Evolutionary conservation across 2,888 invertebrate genomes (phyloP), one percentile per base, ranked within the genome.

Genomic region (Tenthredo amoena): DNA sequence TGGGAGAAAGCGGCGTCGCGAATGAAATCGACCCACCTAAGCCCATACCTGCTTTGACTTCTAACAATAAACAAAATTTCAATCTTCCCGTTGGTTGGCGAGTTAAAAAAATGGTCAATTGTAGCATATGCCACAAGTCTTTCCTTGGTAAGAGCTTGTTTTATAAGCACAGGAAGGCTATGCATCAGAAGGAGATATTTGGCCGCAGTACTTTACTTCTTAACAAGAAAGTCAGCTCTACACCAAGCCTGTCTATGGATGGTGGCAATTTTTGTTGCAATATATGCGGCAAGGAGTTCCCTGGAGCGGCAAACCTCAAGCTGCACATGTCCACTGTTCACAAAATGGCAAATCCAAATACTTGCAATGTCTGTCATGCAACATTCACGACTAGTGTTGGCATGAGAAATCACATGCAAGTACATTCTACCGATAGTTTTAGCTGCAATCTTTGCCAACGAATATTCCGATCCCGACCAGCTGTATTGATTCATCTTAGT

Each of bases 131-230:
- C 90, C 94, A 95, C 74, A 95, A 95, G 88, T 94, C 95, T 84
- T 96, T 96, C 89, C 95, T 96, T 2, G 94, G 95, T 58, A 95
- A 95, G 90, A 96, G 96, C 7, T 95, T 96, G 0, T 92, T 96
- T 40, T 95, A 95, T 55, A 95, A 95, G 74, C 96, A 96, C 89
- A 95, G 96, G 92, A 95, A 95, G 89, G 94, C 88, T 4, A 88
- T 95, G 87, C 95, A 96, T 88, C 95, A 95, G 90, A 87, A 87
- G 58, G 79, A 79, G 18, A 58, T 58, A 68, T 83, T 85, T 15
- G 74, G 77, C 15, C 55, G 72, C 34, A 83, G 81, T 15, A 86
- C 84, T 62, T 90, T 94, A 31, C 94, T 94, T 4, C 93, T 94
- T 85, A 84, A 62, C 10, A 89, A 88, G 10, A 87, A 94, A 1